Conservation (phyloP, 2,888 invertebrate species). For the Acleris sparsana region DNA sequence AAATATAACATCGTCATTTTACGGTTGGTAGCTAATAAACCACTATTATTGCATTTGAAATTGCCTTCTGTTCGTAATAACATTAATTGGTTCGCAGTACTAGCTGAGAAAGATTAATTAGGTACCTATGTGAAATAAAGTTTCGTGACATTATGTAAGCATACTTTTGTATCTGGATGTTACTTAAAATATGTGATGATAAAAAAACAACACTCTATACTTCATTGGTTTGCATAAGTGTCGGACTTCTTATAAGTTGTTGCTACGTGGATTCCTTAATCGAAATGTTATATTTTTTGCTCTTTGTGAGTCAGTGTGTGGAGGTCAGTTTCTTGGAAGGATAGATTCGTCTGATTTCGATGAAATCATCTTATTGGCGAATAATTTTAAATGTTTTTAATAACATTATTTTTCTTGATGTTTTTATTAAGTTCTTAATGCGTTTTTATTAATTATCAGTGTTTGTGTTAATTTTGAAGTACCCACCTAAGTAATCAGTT, state of each 20-base stretch:
- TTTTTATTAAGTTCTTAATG: slow-evolving; percentile 17
- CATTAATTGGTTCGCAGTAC: slow-evolving; percentile 11
- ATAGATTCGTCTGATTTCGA: slow-evolving; percentile 39
- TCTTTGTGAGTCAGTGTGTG: slow-evolving; percentile 43
- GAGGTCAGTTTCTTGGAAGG: slow-evolving; percentile 49
- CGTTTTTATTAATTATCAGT: background rate
- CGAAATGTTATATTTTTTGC: slow-evolving; percentile 24
- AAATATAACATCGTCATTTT: slow-evolving; percentile 9
- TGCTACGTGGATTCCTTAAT: slow-evolving; percentile 14
- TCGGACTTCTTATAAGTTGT: slow-evolving; percentile 5
- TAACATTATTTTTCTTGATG: slow-evolving; percentile 30
- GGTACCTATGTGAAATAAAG: background rate
- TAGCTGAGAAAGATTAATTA: background rate
- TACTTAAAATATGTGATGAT: background rate
- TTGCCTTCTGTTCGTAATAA: slow-evolving; percentile 6
- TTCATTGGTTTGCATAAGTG: background rate
- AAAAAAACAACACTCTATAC: no score
- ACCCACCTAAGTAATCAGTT: background rate
- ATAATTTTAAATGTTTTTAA: slow-evolving; percentile 25
- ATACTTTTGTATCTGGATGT: background rate
- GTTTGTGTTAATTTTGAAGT: background rate
- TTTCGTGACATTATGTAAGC: background rate
- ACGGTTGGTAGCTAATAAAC: slow-evolving; percentile 19
- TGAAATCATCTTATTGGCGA: slow-evolving; percentile 33
- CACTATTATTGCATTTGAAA: slow-evolving; percentile 15